phyloP scores from a whole-genome alignment of 2,113 vertebrate genomes.

The Cettia cetti region DNA sequence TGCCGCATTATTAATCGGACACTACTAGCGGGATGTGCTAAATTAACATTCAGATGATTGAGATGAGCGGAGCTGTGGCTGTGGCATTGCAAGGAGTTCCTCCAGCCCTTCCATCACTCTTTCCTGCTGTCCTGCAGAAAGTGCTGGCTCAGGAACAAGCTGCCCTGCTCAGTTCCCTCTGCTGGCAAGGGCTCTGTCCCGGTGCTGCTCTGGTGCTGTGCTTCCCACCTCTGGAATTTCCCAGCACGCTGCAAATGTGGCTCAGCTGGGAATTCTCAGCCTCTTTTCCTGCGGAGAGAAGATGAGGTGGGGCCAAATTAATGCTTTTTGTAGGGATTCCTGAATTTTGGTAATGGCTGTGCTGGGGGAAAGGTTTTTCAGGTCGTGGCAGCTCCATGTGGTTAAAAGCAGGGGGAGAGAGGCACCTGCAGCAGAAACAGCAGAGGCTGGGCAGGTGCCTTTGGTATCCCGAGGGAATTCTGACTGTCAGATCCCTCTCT shows the following conservation, averaged over 20 bases:
- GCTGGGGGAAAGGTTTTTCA: not conserved
- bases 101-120: not conserved
- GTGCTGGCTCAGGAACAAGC: not conserved
- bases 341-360: not conserved
- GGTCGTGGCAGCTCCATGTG: rapidly evolving
- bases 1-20: not conserved
- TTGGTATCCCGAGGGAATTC: not conserved
- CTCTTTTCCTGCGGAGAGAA: not conserved
- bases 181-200: not conserved
- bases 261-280: not conserved
- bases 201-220: not conserved
- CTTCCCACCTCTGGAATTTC: not conserved
- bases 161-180: not conserved
- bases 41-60: not conserved
- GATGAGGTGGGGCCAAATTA: not conserved
- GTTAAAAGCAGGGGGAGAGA: not conserved
- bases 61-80: not conserved
- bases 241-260: not conserved
- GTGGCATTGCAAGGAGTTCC: not conserved
- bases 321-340: not conserved
- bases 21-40: not conserved
- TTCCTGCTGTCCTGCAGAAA: not conserved
- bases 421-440: not conserved
- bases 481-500: not conserved
- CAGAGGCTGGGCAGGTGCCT: not conserved